Conservation (phyloP, 2,888 invertebrate genomes). For the Orgyia antiqua region DNA sequence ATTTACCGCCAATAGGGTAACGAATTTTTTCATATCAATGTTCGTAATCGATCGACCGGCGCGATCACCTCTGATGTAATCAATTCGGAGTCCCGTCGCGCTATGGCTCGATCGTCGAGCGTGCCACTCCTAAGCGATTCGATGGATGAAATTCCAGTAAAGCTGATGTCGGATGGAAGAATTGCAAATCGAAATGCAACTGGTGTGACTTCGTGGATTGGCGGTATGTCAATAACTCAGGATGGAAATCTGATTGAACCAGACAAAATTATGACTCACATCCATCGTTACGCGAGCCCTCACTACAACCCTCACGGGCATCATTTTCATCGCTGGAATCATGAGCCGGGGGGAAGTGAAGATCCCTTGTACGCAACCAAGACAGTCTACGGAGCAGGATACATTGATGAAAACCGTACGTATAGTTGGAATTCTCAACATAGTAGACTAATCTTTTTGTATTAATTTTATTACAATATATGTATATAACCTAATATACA, state of each 20-base stretch:
- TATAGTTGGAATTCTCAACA: constrained; percentile 43
- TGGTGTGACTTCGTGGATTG: constrained; percentile 69
- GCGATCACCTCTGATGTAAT: constrained; percentile 56
- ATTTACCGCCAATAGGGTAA: constrained; percentile 46
- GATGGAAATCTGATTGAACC: constrained; percentile 73
- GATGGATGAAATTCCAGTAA: constrained; percentile 76
- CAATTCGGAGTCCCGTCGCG: constrained; percentile 58
- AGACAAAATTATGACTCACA: constrained; percentile 73
- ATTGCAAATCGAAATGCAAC: constrained; percentile 63
- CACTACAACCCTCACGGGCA: constrained; percentile 74
- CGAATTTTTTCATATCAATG: constrained; percentile 41
- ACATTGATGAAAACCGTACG: constrained; percentile 77
- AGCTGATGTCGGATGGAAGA: constrained; percentile 74
- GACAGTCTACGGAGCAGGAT: constrained; percentile 75
- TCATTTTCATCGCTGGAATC: constrained; percentile 71
- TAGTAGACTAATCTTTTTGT: constrained; percentile 35
- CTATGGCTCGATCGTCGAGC: constrained; percentile 57
- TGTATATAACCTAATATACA: too few species aligned
- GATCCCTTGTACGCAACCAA: constrained; percentile 75
- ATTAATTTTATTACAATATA: not conserved
- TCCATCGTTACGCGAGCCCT: constrained; percentile 71
- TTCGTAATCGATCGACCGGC: constrained; percentile 50
- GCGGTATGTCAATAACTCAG: constrained; percentile 75
- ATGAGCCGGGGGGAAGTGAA: constrained; percentile 73
- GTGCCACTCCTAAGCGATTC: constrained; percentile 69